Percentiles rank a stretch among this genome's conserved stretches.
Evolutionary conservation across 2,113 vertebrate genomes (phyloP).

Genomic region (Eulacestoma nigropectus): DNA sequence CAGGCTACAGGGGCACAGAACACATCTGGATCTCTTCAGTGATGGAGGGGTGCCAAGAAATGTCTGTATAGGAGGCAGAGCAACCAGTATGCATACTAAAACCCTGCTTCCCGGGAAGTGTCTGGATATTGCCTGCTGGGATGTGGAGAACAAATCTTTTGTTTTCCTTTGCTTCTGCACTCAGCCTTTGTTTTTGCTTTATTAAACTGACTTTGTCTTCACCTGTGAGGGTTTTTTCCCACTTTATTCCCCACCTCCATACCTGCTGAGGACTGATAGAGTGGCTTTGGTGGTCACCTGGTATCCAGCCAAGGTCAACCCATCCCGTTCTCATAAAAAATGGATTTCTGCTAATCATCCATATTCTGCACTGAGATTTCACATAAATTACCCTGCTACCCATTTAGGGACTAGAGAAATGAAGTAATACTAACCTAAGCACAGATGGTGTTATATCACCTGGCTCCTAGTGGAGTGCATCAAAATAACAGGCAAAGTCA

Average conservation of each 20-base stretch:
- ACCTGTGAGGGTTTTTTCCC: background rate
- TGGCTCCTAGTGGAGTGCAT: fast-evolving
- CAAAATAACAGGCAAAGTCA: background rate
- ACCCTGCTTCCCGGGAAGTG: background rate
- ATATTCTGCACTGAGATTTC: fast-evolving
- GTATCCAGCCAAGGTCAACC: background rate
- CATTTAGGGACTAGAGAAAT: background rate
- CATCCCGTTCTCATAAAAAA: background rate
- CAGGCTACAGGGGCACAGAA: background rate
- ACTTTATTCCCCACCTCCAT: background rate
- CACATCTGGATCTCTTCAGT: background rate
- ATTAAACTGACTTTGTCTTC: background rate
- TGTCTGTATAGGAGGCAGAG: background rate
- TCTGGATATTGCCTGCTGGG: background rate
- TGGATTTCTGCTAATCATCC: background rate
- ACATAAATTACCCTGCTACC: background rate
- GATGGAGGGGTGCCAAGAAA: background rate
- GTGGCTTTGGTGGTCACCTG: background rate
- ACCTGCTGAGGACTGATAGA: background rate
- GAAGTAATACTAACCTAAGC: background rate
- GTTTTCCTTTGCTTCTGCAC: background rate
- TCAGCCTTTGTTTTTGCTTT: background rate
- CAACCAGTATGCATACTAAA: background rate
- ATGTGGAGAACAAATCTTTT: background rate
- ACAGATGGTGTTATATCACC: background rate